Percentiles rank a stretch among this genome's conserved stretches.
phyloP scores from a whole-genome alignment of 30 jellyfish, hydroid and myxozoan species.

The Turritopsis dohrnii region DNA sequence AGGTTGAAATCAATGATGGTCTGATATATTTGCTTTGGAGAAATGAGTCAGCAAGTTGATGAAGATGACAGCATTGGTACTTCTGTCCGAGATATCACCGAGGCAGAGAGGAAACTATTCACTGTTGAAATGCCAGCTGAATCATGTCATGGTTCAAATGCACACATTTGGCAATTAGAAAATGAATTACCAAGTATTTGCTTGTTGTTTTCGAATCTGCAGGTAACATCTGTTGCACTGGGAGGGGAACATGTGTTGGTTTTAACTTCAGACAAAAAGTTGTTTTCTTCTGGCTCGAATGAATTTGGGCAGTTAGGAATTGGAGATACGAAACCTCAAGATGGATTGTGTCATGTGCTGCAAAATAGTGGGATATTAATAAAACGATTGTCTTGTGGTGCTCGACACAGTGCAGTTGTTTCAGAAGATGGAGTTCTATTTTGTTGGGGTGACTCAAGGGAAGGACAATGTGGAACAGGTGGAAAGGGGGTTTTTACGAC shows the following conservation, averaged over 20 bases:
- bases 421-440: conserved; percentile 63
- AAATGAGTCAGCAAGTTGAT: neutral
- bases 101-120: conserved; percentile 18
- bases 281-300: conserved; percentile 71
- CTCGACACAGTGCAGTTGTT: conserved; percentile 74
- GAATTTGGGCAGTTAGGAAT: conserved; percentile 90
- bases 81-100: conserved; percentile 36
- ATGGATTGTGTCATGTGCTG: conserved; percentile 22
- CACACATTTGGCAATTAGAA: conserved; percentile 40
- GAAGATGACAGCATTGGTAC: conserved; percentile 20
- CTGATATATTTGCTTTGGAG: neutral
- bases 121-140: neutral
- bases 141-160: conserved; percentile 10
- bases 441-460: conserved; percentile 98
- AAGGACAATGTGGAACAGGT: conserved; percentile 95
- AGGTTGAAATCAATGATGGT: neutral
- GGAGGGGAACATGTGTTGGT: conserved; percentile 75
- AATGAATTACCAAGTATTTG: conserved; percentile 23
- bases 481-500: conserved; percentile 76
- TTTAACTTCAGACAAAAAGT: conserved; percentile 44
- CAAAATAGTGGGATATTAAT: conserved; percentile 38
- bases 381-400: conserved; percentile 61
- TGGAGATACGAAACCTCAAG: conserved; percentile 71
- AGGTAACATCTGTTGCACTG: conserved; percentile 65
- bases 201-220: conserved; percentile 10